These are phyloP conservation scores for Xylota sylvarum DNA, from an alignment of 2,888 invertebrate species.

Conservation along the genomic window DNA sequence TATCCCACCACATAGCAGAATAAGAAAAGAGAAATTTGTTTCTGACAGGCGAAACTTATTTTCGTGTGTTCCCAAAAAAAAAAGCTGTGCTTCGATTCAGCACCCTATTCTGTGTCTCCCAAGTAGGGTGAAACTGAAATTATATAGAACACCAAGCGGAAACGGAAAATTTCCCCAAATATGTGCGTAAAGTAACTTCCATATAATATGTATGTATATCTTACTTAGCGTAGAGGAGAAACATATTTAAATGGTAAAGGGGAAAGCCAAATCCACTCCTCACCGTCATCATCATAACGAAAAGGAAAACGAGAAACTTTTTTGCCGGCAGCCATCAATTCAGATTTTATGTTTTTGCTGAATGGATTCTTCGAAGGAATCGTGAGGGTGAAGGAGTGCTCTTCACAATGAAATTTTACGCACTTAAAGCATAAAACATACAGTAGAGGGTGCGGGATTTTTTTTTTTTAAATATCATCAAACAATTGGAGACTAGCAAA, in stretches of 20 bases:
- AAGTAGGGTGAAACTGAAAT: constrained; percentile 27
- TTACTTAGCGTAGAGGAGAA: not conserved
- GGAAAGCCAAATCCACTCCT: constrained; percentile 33
- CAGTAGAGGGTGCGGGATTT: constrained; percentile 17
- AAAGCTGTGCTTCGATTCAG: constrained; percentile 44
- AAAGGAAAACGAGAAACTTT: constrained; percentile 45
- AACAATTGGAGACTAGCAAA: too few relatives aligned
- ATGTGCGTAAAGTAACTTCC: constrained; percentile 13
- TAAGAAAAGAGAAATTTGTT: constrained; percentile 17
- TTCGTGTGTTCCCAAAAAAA: constrained; percentile 24
- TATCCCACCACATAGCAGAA: constrained; percentile 28
- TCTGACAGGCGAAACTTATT: constrained; percentile 46
- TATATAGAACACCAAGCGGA: constrained; percentile 50
- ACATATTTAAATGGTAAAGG: constrained; percentile 29
- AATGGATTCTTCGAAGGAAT: constrained; percentile 12
- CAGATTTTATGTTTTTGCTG: constrained; percentile 34
- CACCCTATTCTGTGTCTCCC: constrained; percentile 42
- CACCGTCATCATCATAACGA: constrained; percentile 17
- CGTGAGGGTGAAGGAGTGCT: not conserved
- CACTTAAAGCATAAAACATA: not conserved
- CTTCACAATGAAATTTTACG: constrained; percentile 20
- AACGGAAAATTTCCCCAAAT: constrained; percentile 43
- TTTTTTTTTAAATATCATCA: too few relatives aligned
- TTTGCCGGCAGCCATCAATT: constrained; percentile 59
- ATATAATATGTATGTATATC: not conserved